Evolutionary conservation across 2,888 invertebrate genomes (phyloP).

Genomic region (Diadegma fenestrale): DNA sequence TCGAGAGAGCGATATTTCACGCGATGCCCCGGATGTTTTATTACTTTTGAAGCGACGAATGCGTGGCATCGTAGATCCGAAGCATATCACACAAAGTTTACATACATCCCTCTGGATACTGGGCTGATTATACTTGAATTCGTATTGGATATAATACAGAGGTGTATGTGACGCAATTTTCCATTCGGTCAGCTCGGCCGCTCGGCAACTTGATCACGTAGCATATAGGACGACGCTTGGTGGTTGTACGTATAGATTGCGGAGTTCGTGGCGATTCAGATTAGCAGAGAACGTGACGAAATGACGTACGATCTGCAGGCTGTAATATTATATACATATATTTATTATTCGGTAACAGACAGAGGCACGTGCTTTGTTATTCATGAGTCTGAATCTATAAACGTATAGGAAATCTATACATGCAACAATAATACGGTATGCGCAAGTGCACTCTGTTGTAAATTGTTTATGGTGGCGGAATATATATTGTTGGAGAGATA

Average conservation of each 20-base stretch:
- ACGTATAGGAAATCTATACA: neutral
- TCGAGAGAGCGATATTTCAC: constrained; percentile 54
- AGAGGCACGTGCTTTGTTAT: constrained; percentile 27
- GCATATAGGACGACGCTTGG: constrained; percentile 25
- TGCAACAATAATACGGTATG: neutral
- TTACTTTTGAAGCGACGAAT: constrained; percentile 62
- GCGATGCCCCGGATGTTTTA: constrained; percentile 70
- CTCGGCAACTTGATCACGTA: constrained; percentile 57
- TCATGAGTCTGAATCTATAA: neutral
- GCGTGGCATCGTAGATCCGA: constrained; percentile 43
- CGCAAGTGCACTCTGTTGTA: constrained; percentile 26
- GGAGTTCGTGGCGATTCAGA: constrained; percentile 63
- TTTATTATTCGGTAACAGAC: constrained; percentile 55
- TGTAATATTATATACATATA: constrained; percentile 27
- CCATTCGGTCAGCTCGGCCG: constrained; percentile 58
- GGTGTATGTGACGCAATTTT: constrained; percentile 64
- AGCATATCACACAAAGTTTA: constrained; percentile 5
- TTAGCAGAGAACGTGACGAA: constrained; percentile 65
- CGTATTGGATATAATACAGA: constrained; percentile 19
- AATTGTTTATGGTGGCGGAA: constrained; percentile 32
- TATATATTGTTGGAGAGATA: constrained; percentile 52
- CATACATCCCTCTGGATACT: neutral
- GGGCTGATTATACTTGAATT: neutral
- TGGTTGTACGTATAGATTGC: neutral
- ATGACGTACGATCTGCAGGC: constrained; percentile 57